Evolutionary conservation across 2,888 invertebrate species (phyloP), one percentile per base, ranked within the genome.

Genomic region (Uloborus plumipes): DNA sequence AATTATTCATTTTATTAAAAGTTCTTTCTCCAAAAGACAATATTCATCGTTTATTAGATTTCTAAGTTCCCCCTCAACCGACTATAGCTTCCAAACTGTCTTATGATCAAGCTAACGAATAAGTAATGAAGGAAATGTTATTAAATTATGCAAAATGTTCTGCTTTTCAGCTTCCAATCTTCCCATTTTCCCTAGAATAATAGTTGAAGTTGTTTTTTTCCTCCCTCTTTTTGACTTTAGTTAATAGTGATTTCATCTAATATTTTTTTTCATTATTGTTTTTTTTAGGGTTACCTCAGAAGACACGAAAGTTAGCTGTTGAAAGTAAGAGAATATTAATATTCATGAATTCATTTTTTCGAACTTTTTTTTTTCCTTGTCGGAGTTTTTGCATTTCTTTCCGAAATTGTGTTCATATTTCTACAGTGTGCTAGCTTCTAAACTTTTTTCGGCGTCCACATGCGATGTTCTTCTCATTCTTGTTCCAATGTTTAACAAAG

Each of bases 321-420:
- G 81, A 82, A 82, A 82, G 81, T 82, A 82, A 82, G 81, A 65
- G 71, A 75, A 76, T 82, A 82, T 76, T 76, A 76, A 76, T 76
- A 75, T 82, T 75, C 81, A 82, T 75, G 72, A 69, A 76, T 67
- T 71, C 20, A 31, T 22, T 53, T 51, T 53, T 39, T n/a, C 18
- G 39, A 26, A 26, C 62, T 75, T 66, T 66, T 69, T 66, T 66
- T 69, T 53, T n/a, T 69, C 13, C 39, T 14, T 16, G n/a, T 39
- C 64, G 3, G 22, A 53, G 3, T 64, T 53, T 76, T 72, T 79
- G 53, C 61, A 65, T 69, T 61, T 53, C 59, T 49, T 22, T 26
- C 18, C 15, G 16, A 50, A 49, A 20, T 53, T 73, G 13, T 26
- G 22, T 47, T 73, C 55, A 18, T 53, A 53, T 50, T 49, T 31